Base-by-base conservation (phyloP, 2,888 invertebrate species). In the Scotopteryx bipunctaria region DNA sequence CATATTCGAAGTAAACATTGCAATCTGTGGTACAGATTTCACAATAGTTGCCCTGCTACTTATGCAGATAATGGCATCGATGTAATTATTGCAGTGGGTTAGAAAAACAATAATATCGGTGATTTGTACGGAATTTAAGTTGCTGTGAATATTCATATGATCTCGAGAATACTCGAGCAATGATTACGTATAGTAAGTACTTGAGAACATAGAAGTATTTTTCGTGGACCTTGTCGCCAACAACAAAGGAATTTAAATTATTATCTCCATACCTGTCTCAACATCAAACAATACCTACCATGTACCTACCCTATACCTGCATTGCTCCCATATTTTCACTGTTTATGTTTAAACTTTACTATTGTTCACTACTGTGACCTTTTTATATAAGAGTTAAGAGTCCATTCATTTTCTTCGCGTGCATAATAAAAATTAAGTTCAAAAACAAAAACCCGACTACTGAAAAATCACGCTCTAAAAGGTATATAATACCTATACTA, bases 1-100 rank as follows among this genome's bases (percentile, higher is more conserved):
- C 44, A 41, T 48, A 56, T 55, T 38, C 42, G 49, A 60, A 58
- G 59, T 58, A 55, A 61, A 59, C 56, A 52, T 55, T 50, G 59
- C 57, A 59, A 56, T 48, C 29, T 35, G n/a, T 17, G 31, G 11
- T 19, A 36, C 13, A 44, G 31, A 25, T 23, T 40, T 25, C 31
- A 29, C 17, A 38, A 33, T 32, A 42, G 45, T 48, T 41, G 16
- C 38, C 40, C 15, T 46, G 27, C 31, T 27, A 40, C 19, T 32
- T 36, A 41, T 54, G 29, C 40, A 41, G 19, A 49, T 52, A 49
- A 47, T 55, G 45, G 50, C 50, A 52, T 36, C 32, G 29, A 21
- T 46, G 35, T 46, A 49, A 49, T 55, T 43, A 46, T 36, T 32
- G n/a, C 25, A 38, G 33, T 52, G 49, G 40, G 49, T 55, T 47